phyloP scores from a whole-genome alignment of 1,140 invertebrate genomes.

The Diabrotica undecimpunctata region DNA sequence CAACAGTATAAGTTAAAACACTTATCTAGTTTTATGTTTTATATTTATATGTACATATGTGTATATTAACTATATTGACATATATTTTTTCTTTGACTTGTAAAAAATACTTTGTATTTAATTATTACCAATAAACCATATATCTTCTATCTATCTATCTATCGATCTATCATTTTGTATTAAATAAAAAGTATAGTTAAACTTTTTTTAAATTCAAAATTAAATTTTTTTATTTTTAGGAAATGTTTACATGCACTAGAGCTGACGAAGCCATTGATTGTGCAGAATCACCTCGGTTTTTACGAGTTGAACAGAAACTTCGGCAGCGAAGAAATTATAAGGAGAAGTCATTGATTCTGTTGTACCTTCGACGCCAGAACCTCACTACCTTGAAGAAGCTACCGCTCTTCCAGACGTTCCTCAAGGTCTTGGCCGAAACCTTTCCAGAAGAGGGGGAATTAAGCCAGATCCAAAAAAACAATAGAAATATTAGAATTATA shows the following conservation, averaged over 20 bases:
- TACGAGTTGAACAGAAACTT: constrained; percentile 67
- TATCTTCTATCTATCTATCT: no score
- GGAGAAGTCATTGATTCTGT: constrained; percentile 4
- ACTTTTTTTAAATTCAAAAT: no score
- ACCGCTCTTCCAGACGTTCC: constrained; percentile 11
- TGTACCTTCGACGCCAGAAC: not conserved
- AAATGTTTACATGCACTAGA: constrained; percentile 66
- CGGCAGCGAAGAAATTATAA: constrained; percentile 43
- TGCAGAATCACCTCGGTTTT: constrained; percentile 62
- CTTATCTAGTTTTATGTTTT: no score
- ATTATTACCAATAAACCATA: no score
- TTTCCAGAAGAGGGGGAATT: constrained; percentile 11
- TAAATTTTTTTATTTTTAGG: constrained; percentile 51
- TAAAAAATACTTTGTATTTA: no score
- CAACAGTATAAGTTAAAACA: no score
- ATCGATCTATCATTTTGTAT: no score
- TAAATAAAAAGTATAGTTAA: no score
- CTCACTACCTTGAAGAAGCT: constrained; percentile 14
- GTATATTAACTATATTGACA: no score
- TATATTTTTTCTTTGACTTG: no score
- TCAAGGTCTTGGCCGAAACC: constrained; percentile 3
- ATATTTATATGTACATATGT: no score
- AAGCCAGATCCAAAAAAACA: not conserved
- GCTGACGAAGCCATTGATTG: constrained; percentile 65
- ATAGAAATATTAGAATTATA: not conserved